phyloP scores from a whole-genome alignment of 1,140 invertebrate species.

The Protaetia brevitarsis region DNA sequence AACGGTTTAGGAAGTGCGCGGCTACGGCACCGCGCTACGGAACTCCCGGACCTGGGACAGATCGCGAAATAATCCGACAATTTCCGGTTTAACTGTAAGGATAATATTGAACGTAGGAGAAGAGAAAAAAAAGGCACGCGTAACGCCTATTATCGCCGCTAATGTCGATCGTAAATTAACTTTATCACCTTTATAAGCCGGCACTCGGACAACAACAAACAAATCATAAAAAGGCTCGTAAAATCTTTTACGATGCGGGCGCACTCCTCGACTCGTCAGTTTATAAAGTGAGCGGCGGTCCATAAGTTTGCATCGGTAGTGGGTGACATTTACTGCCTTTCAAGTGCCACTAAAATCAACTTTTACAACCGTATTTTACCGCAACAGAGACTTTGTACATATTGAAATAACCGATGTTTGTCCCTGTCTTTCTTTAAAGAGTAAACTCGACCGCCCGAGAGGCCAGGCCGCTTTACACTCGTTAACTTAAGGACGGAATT shows the following conservation, averaged over 20 bases:
- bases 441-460: constrained; percentile 7
- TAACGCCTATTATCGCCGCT: background rate
- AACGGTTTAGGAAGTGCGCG: constrained; percentile 24
- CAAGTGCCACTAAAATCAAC: constrained; percentile 44
- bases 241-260: constrained; percentile 41
- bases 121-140: background rate
- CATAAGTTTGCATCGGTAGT: constrained; percentile 35
- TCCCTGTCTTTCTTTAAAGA: constrained; percentile 18
- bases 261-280: constrained; percentile 31
- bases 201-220: constrained; percentile 29
- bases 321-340: constrained; percentile 44
- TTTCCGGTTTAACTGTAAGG: background rate
- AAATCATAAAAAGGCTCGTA: constrained; percentile 36
- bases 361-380: constrained; percentile 41
- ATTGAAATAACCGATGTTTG: constrained; percentile 37
- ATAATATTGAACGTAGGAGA: background rate
- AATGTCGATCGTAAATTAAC: background rate
- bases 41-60: background rate
- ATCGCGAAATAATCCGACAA: background rate
- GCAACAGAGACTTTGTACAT: constrained; percentile 30
- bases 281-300: constrained; percentile 34
- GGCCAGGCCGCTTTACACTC: background rate
- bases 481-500: constrained; percentile 20
- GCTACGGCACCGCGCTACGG: background rate
- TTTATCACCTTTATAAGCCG: constrained; percentile 13